phyloP scores from a whole-genome alignment of 2,113 vertebrate genomes.

The Fukomys damarensis region DNA sequence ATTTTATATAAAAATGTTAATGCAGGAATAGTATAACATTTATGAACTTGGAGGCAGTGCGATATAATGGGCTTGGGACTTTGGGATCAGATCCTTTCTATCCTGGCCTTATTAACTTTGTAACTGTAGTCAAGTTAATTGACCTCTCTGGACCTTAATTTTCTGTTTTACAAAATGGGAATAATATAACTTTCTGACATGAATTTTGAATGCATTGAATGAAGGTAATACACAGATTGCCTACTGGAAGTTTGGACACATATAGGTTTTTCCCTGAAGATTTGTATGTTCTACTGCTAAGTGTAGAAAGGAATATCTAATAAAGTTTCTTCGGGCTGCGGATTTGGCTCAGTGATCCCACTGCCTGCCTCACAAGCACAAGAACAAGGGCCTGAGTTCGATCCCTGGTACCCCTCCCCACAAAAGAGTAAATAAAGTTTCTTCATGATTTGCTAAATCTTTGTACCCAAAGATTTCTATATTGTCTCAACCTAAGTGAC shows the following conservation, averaged over 20 bases:
- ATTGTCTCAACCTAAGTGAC: neutral
- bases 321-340: neutral
- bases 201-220: conserved; percentile 34
- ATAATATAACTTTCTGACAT: neutral
- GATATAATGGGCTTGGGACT: neutral
- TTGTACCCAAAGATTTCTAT: neutral
- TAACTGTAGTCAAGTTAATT: neutral
- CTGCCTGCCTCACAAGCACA: no score
- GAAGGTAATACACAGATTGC: neutral
- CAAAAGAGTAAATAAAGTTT: neutral
- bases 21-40: neutral
- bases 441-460: neutral
- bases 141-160: neutral
- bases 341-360: no score
- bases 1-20: conserved; percentile 31
- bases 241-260: neutral
- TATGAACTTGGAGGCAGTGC: neutral
- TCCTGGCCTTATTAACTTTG: neutral
- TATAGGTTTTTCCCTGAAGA: neutral
- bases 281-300: neutral
- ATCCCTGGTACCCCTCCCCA: no score
- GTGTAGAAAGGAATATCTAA: neutral
- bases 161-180: conserved; percentile 37
- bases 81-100: neutral
- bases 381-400: no score